phyloP scores from a whole-genome alignment of 1,140 invertebrate genomes.

The Drosophila arizonae region DNA sequence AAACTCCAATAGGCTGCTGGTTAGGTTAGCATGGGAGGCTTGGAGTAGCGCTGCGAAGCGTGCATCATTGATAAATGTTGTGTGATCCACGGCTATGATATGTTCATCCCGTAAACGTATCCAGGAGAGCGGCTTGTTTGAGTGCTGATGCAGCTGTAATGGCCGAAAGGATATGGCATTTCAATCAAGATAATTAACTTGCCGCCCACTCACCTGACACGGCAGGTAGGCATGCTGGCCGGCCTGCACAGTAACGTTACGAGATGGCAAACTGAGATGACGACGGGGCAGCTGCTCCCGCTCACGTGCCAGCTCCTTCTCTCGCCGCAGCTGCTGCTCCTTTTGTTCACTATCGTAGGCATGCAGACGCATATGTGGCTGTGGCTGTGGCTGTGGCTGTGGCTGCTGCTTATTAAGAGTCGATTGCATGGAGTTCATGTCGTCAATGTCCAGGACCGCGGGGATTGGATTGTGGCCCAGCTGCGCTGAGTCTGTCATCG shows the following conservation, averaged over 20 bases:
- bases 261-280: constrained; percentile 58
- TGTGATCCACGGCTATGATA: constrained; percentile 92
- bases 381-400: constrained; percentile 21
- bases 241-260: constrained; percentile 91
- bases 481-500: constrained; percentile 5
- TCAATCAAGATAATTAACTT: constrained; percentile 51
- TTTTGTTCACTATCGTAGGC: constrained; percentile 74
- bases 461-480: background rate
- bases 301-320: constrained; percentile 67
- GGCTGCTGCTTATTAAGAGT: constrained; percentile 34
- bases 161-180: constrained; percentile 65
- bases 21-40: constrained; percentile 77
- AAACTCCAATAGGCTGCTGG: background rate
- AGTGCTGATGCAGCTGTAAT: constrained; percentile 75
- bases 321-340: constrained; percentile 57
- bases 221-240: constrained; percentile 92
- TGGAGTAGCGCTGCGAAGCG: constrained; percentile 91
- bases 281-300: constrained; percentile 52
- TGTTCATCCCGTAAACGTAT: constrained; percentile 93
- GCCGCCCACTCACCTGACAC: constrained; percentile 87
- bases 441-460: constrained; percentile 11
- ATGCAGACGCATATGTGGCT: constrained; percentile 52
- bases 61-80: constrained; percentile 94
- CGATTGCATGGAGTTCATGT: constrained; percentile 4
- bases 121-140: constrained; percentile 95